Conservation (phyloP, 2,113 vertebrate genomes). For the Oryzias melastigma region DNA sequence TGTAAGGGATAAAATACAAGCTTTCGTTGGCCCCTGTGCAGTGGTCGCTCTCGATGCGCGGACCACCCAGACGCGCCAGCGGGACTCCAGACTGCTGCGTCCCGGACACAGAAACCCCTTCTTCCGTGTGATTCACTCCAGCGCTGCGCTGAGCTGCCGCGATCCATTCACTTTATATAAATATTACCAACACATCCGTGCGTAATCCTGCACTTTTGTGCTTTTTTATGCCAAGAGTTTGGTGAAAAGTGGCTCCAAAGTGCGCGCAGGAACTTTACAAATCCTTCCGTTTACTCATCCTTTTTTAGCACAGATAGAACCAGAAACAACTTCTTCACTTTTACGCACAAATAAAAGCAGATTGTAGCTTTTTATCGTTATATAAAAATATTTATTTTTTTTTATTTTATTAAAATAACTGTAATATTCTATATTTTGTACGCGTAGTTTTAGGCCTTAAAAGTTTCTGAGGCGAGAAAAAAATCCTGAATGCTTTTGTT, state of each 20-base stretch:
- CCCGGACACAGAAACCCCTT: not conserved
- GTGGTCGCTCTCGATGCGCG: conserved; percentile 16
- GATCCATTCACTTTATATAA: not conserved
- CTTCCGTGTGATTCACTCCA: not conserved
- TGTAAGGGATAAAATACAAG: not conserved
- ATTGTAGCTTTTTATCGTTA: too few species aligned
- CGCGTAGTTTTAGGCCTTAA: too few species aligned
- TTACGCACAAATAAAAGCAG: too few species aligned
- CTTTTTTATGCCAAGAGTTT: conserved; percentile 1
- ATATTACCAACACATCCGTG: not conserved
- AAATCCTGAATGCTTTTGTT: conserved; percentile 1
- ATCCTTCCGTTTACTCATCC: too few species aligned
- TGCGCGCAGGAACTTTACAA: not conserved
- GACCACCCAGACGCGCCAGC: conserved; percentile 37
- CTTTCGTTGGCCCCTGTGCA: conserved; percentile 1
- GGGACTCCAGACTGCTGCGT: conserved; percentile 27
- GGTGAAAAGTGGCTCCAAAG: conserved; percentile 5
- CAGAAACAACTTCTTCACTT: too few species aligned
- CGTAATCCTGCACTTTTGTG: not conserved
- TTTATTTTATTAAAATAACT: too few species aligned
- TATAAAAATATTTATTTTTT: too few species aligned
- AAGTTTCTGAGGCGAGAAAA: conserved; percentile 1
- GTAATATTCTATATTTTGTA: too few species aligned
- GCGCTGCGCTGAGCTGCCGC: not conserved
- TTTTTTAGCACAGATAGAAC: too few species aligned